Evolutionary conservation across 2,888 invertebrate species (phyloP).

Genomic region (Tetragonisca angustula): DNA sequence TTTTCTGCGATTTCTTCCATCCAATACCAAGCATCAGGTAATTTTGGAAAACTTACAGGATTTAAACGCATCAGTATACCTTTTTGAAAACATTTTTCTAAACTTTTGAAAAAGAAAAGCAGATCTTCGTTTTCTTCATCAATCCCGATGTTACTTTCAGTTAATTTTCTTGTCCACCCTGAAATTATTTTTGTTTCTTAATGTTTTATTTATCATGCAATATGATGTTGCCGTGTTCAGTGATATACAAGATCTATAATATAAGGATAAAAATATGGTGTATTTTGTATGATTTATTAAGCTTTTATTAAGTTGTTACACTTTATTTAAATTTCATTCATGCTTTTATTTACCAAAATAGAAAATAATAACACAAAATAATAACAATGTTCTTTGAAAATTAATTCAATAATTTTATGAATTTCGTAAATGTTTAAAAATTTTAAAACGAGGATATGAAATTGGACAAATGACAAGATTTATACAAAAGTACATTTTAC

Average conservation of each 20-base stretch:
- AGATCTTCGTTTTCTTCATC: constrained; percentile 85
- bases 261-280: neutral
- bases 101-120: constrained; percentile 84
- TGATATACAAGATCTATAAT: neutral
- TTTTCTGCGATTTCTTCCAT: constrained; percentile 84
- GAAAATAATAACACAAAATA: too few relatives aligned
- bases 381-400: neutral
- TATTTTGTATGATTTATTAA: neutral
- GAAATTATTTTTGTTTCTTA: constrained; percentile 32
- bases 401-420: neutral
- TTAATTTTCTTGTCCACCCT: constrained; percentile 83
- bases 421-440: too few relatives aligned
- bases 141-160: constrained; percentile 81
- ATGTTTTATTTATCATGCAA: neutral
- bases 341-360: neutral
- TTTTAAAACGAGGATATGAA: neutral
- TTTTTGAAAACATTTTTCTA: constrained; percentile 86
- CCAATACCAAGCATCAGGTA: constrained; percentile 85
- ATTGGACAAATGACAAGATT: neutral
- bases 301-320: neutral
- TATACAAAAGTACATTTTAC: neutral
- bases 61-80: constrained; percentile 84
- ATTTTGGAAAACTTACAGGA: constrained; percentile 83
- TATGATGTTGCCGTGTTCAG: neutral
- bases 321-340: neutral